Evolutionary conservation across 2,113 vertebrate species (phyloP).

Genomic region (Seriola rivoliana): DNA sequence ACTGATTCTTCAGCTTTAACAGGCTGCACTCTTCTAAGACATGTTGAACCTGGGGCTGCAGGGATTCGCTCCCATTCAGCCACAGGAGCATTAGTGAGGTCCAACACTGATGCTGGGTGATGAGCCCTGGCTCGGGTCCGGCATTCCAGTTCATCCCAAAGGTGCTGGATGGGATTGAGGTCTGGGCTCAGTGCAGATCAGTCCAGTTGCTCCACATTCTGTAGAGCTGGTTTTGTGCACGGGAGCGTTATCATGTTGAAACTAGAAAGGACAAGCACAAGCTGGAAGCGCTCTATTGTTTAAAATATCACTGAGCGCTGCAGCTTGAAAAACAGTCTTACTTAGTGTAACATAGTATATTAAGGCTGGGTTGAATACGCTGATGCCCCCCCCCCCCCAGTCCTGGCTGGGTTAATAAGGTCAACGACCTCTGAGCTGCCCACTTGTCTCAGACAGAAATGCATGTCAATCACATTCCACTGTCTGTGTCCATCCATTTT

Average conservation of each 20-base stretch:
- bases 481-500: conserved; percentile 2
- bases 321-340: too few relatives aligned
- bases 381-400: neutral
- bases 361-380: neutral
- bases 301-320: too few relatives aligned
- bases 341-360: neutral
- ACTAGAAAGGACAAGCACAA: too few relatives aligned
- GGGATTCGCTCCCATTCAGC: too few relatives aligned
- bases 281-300: too few relatives aligned
- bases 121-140: neutral
- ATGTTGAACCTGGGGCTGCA: too few relatives aligned
- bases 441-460: conserved; percentile 42
- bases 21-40: too few relatives aligned
- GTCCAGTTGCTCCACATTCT: too few relatives aligned
- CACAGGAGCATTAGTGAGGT: neutral
- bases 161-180: neutral
- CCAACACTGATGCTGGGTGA: neutral
- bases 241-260: too few relatives aligned
- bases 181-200: neutral
- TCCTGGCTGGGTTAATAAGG: conserved; percentile 39
- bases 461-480: conserved; percentile 30
- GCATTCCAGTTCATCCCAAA: neutral
- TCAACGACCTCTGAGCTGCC: conserved; percentile 39
- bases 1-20: neutral
- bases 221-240: too few relatives aligned